A percentile compares a stretch with the other conserved stretches of the same genome.
Evolutionary conservation across 2,113 vertebrate genomes (phyloP).

Genomic region (Dasyurus viverrinus): DNA sequence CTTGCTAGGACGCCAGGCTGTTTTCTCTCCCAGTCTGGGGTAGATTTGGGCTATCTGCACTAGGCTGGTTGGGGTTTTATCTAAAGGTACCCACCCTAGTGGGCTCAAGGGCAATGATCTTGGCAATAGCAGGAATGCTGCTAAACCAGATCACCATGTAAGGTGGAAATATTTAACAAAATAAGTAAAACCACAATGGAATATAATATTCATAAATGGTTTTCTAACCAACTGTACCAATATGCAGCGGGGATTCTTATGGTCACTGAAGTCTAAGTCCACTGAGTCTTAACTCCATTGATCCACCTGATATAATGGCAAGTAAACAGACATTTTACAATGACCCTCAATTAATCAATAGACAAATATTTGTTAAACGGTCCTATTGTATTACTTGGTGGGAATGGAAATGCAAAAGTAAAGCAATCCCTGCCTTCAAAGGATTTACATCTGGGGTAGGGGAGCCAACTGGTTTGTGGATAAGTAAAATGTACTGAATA

Average conservation of each 20-base stretch:
- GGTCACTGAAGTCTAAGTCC: too few relatives aligned
- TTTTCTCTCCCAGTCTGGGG: not conserved
- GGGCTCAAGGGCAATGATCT: not conserved
- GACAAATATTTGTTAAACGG: not conserved
- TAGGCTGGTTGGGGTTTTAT: not conserved
- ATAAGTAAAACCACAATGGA: not conserved
- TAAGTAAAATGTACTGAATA: not conserved
- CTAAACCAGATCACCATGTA: not conserved
- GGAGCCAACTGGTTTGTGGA: not conserved
- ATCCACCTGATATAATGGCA: not conserved
- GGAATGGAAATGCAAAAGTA: not conserved
- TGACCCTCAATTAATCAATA: not conserved
- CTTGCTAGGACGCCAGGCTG: conserved; percentile 16
- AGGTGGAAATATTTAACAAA: not conserved
- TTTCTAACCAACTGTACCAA: not conserved
- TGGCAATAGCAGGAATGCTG: not conserved
- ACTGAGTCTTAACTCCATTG: not conserved
- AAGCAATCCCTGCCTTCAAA: not conserved
- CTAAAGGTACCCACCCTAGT: not conserved
- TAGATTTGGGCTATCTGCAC: not conserved
- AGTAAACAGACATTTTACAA: not conserved
- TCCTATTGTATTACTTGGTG: not conserved
- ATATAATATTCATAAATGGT: not conserved
- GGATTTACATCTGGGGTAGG: not conserved
- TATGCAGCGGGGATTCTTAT: not conserved